phyloP scores from a whole-genome alignment of 2,888 invertebrate genomes.

The Listrodromus nycthemerus region DNA sequence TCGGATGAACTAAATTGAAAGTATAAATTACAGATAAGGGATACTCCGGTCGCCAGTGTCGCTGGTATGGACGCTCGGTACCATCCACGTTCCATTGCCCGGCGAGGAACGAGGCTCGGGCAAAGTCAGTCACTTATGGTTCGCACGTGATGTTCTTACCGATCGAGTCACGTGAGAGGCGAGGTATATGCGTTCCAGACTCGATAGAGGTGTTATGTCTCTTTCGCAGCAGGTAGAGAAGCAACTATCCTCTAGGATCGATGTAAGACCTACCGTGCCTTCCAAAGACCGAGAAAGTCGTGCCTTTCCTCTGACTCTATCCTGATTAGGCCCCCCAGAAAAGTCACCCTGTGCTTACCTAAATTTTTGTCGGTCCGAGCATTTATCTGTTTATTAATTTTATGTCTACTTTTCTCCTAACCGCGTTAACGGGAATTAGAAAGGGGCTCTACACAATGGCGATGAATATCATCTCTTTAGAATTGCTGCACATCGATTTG shows the following conservation, averaged over 20 bases:
- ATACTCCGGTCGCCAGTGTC: slow-evolving; percentile 63
- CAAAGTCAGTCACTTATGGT: slow-evolving; percentile 75
- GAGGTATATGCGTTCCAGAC: slow-evolving; percentile 20
- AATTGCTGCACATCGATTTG: no score
- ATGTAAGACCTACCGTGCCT: background rate
- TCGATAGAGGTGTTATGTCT: slow-evolving; percentile 18
- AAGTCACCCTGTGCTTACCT: background rate
- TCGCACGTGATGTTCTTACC: slow-evolving; percentile 80
- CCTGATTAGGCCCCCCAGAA: background rate
- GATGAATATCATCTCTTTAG: no score
- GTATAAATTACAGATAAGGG: slow-evolving; percentile 83
- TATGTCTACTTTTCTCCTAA: background rate
- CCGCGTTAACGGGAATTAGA: background rate
- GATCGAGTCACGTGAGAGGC: slow-evolving; percentile 68
- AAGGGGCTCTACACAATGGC: no score
- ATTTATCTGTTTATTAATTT: background rate
- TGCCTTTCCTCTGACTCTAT: background rate
- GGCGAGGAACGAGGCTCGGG: slow-evolving; percentile 42
- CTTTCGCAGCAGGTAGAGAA: background rate
- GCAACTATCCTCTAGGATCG: slow-evolving; percentile 5
- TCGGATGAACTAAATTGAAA: slow-evolving; percentile 78
- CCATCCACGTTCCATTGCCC: slow-evolving; percentile 38
- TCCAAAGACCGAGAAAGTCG: background rate
- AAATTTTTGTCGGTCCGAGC: background rate
- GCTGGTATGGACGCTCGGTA: slow-evolving; percentile 17